Evolutionary conservation across 2,797 vertebrate species (phyloP).

Genomic region (Distichodus sexfasciatus): DNA sequence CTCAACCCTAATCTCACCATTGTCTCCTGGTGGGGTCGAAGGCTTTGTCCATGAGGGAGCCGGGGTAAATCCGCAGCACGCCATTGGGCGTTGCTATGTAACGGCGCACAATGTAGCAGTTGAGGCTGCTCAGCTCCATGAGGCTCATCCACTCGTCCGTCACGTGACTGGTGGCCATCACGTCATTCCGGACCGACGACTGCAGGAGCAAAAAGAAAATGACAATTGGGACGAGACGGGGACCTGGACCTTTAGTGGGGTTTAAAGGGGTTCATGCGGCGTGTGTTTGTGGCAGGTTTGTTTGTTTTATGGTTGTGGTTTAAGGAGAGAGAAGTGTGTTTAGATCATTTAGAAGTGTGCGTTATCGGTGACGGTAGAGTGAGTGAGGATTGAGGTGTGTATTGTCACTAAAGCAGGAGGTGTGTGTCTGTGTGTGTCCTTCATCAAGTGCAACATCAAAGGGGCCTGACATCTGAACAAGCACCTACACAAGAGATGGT

Average conservation of each 20-base stretch:
- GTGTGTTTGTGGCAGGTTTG: too few species aligned
- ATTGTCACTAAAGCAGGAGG: constrained; percentile 87
- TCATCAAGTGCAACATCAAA: constrained; percentile 63
- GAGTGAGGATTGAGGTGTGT: constrained; percentile 75
- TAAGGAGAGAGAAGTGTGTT: background rate
- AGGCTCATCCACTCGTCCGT: constrained; percentile 99
- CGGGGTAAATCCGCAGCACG: constrained; percentile 98
- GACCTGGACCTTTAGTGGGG: too few species aligned
- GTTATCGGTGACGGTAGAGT: constrained; percentile 45
- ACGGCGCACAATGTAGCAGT: constrained; percentile 99
- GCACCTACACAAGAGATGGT: too few species aligned
- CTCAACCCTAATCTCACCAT: constrained; percentile 84
- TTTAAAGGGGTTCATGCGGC: too few species aligned
- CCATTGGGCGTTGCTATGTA: constrained; percentile 99
- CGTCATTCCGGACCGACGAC: constrained; percentile 99
- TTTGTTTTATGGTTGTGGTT: too few species aligned
- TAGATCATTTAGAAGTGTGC: constrained; percentile 11
- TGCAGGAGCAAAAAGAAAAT: constrained; percentile 71
- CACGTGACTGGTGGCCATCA: constrained; percentile 99
- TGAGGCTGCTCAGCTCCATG: constrained; percentile 98
- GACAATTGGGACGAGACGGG: too few species aligned
- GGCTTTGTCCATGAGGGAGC: constrained; percentile 99
- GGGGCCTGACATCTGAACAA: background rate
- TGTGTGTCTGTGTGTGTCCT: constrained; percentile 61
- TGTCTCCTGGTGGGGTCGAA: constrained; percentile 99